Evolutionary conservation across 2,888 invertebrate genomes (phyloP).

Genomic region (Rapana venosa): DNA sequence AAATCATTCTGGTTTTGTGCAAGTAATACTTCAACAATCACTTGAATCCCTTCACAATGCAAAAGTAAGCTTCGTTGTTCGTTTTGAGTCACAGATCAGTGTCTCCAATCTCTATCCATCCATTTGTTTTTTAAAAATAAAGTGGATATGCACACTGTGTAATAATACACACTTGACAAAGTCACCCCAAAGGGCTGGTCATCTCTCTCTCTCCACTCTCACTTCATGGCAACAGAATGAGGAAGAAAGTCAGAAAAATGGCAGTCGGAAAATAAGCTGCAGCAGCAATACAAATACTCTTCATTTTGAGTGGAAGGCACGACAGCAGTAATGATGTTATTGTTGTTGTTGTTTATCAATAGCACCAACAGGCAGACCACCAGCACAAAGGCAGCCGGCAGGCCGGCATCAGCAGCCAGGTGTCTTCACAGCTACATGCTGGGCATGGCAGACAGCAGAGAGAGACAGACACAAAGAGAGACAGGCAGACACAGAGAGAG

Average conservation of each 20-base stretch:
- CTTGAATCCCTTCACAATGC: neutral
- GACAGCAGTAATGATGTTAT: neutral
- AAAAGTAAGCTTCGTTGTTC: slow-evolving; percentile 16
- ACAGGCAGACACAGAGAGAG: too few relatives aligned
- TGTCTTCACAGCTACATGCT: neutral
- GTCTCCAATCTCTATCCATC: neutral
- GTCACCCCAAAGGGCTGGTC: neutral
- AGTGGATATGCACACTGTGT: neutral
- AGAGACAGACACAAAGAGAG: too few relatives aligned
- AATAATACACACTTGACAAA: neutral
- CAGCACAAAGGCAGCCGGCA: neutral
- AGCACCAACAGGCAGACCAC: slow-evolving; percentile 19
- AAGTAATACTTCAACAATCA: slow-evolving; percentile 22
- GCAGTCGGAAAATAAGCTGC: slow-evolving; percentile 33
- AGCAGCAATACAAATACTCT: neutral
- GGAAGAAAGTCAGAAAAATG: slow-evolving; percentile 21
- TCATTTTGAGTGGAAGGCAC: slow-evolving; percentile 23
- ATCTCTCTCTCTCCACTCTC: neutral
- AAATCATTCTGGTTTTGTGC: neutral
- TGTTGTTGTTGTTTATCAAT: neutral
- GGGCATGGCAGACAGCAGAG: neutral
- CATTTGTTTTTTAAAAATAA: neutral
- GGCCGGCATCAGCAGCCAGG: neutral
- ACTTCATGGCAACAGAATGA: slow-evolving; percentile 25
- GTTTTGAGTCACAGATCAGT: neutral